These are phyloP conservation scores for Heliconius erato DNA, from an alignment of 2,888 invertebrate species.

Conservation along the genomic window DNA sequence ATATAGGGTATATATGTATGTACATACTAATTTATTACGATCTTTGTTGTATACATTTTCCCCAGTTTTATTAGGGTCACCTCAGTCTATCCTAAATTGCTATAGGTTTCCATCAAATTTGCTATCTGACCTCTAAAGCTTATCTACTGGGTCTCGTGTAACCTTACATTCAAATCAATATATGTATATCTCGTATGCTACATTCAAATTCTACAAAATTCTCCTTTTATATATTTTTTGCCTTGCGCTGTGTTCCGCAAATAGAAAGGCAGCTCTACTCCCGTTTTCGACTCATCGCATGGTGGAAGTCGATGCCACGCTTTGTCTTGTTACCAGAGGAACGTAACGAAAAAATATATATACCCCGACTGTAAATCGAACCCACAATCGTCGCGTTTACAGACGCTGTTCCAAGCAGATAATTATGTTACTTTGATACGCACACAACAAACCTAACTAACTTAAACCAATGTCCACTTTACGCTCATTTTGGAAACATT, in stretches of 20 bases:
- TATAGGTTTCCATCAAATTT: neutral
- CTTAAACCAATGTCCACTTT: neutral
- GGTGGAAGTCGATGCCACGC: neutral
- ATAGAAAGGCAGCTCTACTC: neutral
- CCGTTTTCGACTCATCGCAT: neutral
- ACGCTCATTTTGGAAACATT: neutral
- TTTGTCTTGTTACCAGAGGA: neutral
- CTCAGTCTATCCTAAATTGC: neutral
- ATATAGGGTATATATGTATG: no score
- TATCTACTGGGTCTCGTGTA: neutral
- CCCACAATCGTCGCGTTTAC: neutral
- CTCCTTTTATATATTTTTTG: neutral
- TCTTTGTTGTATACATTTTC: neutral
- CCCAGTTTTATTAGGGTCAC: slow-evolving; percentile 8
- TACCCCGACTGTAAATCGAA: neutral
- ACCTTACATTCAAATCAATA: neutral
- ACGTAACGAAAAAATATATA: neutral
- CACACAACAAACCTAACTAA: neutral
- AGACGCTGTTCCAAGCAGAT: neutral
- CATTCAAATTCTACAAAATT: no score
- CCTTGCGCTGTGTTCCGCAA: neutral
- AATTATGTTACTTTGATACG: neutral
- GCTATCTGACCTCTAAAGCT: neutral
- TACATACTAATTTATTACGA: neutral
- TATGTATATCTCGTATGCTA: neutral